Evolutionary conservation across 2,113 vertebrate genomes (phyloP), one percentile per base, ranked within the genome.

Genomic region (Sinocyclocheilus maitianheensis): DNA sequence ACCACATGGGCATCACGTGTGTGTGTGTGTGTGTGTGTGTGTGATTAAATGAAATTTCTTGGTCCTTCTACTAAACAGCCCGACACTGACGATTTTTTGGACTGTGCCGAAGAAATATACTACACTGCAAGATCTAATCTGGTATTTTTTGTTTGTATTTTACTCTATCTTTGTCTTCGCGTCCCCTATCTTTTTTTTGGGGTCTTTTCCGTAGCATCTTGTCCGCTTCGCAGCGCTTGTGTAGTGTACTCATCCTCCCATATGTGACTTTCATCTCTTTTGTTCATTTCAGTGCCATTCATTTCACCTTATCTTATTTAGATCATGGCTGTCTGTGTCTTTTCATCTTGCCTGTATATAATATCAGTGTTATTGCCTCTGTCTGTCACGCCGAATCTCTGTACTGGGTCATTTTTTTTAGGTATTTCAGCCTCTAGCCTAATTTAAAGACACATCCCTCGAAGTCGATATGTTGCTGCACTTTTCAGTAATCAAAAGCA

Each of bases 91-190:
- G 95, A 94, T 95, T 96, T 96, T 96, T 96, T 97, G 95, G 96
- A 97, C 95, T 96, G 93, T 96, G 95, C 94, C 94, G 97, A 97
- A 95, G 97, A 97, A 93, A 93, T 97, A 87, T 97, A 96, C 96
- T 97, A 96, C 96, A 97, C 97, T 93, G 96, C 97, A 95, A 97
- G 96, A 97, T 96, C 96, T 95, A 96, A 96, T 92, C 95, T 97
- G 97, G 97, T 97, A 97, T 94, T 94, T 91, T 94, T 94, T 30
- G 16, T 40, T 43, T 8, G 88, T 87, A 85, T 93, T 81, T 94
- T 93, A 24, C 43, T 55, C 46, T 76, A 3, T 85, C 43, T 86
- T 58, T 85, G 48, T 77, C 80, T 81, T 81, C 8, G n/a, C 55
- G n/a, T 79, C 53, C n/a, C 30, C 10, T 58, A 55, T 76, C 72